phyloP scores from a whole-genome alignment of 2,797 vertebrate genomes.

The Chlorospingus flavigularis region DNA sequence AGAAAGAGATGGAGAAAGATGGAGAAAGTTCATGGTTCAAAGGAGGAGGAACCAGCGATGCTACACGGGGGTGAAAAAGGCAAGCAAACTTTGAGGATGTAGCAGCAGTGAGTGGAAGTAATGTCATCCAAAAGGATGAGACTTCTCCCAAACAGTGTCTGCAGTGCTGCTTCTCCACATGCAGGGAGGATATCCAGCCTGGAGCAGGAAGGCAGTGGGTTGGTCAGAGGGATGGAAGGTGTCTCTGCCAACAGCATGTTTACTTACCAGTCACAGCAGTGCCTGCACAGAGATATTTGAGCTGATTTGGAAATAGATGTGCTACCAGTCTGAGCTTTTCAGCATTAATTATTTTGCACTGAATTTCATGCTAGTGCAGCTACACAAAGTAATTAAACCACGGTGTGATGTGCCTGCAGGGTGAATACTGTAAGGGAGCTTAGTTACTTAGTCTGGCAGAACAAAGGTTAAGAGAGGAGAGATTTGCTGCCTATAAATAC shows the following conservation, averaged over 20 bases:
- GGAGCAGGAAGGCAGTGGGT: background rate
- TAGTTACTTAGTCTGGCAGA: slow-evolving; percentile 48
- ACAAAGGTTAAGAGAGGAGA: slow-evolving; percentile 63
- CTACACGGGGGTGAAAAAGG: background rate
- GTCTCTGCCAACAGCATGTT: background rate
- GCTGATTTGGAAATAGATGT: background rate
- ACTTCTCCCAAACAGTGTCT: background rate
- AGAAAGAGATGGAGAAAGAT: background rate
- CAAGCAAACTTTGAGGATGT: background rate
- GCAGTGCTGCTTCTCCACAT: background rate
- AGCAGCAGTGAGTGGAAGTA: background rate
- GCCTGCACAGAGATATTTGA: background rate
- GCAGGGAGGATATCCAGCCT: background rate
- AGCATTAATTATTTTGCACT: slow-evolving; percentile 37
- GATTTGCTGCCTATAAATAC: slow-evolving; percentile 59
- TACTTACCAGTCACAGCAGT: background rate
- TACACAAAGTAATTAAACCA: slow-evolving; percentile 39
- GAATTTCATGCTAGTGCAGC: slow-evolving; percentile 35
- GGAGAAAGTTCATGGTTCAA: background rate
- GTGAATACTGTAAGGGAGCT: slow-evolving; percentile 31
- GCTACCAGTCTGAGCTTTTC: background rate
- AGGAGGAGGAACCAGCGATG: background rate
- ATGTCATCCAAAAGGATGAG: background rate
- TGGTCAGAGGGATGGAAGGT: background rate
- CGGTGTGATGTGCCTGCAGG: slow-evolving; percentile 13